A percentile compares a stretch with the other conserved stretches of the same genome.
Conservation (phyloP, 2,797 vertebrate species). For the Podargus strigoides region DNA sequence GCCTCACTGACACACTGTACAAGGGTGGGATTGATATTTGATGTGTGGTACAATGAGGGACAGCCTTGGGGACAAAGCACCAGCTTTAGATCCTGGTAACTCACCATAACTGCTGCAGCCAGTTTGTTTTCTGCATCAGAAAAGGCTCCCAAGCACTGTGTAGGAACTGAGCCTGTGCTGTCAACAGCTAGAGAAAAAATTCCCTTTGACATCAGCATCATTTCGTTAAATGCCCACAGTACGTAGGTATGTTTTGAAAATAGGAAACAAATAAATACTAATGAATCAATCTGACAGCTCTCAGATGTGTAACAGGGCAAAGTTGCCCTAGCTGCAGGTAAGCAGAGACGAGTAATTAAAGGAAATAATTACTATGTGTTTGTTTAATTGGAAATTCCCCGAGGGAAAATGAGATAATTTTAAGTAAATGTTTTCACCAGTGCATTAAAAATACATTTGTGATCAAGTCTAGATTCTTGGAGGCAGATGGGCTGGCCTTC, state of each 20-base stretch:
- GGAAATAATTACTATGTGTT: slow-evolving; percentile 63
- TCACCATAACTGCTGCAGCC: not conserved
- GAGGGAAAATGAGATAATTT: slow-evolving; percentile 12
- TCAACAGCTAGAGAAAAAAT: not conserved
- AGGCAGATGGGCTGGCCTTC: slow-evolving; percentile 47
- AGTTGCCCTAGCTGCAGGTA: slow-evolving; percentile 58
- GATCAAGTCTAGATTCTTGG: slow-evolving; percentile 29
- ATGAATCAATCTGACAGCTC: slow-evolving; percentile 47
- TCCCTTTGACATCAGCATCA: not conserved
- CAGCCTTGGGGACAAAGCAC: not conserved
- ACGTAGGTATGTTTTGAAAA: not conserved
- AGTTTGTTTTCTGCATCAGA: not conserved
- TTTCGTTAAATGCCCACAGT: not conserved
- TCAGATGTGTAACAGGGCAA: slow-evolving; percentile 36
- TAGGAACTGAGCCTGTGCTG: not conserved
- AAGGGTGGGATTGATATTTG: not conserved
- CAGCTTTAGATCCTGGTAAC: not conserved
- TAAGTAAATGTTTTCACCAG: slow-evolving; percentile 28
- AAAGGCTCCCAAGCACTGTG: not conserved
- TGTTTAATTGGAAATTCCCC: slow-evolving; percentile 55
- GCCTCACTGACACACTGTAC: fast-evolving
- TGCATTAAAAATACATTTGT: slow-evolving; percentile 51
- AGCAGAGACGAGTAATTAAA: slow-evolving; percentile 59
- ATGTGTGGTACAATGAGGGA: not conserved
- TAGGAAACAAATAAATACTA: slow-evolving; percentile 25